A percentile compares a stretch with the other conserved stretches of the same genome.
Conservation (phyloP, 2,113 vertebrate genomes). For the Malurus elegans region DNA sequence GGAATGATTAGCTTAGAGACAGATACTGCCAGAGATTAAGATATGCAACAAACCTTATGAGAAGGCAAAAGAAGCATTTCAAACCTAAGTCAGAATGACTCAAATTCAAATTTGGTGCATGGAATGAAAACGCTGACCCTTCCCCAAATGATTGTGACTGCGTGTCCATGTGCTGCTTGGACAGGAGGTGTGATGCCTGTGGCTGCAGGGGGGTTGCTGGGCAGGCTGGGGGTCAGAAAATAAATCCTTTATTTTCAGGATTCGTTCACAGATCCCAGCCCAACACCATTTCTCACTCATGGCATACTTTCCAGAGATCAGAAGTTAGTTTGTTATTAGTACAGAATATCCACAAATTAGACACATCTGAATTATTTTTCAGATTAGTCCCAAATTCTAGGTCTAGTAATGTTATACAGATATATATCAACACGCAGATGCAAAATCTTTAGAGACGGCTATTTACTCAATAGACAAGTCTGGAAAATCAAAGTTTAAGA, state of each 20-base stretch:
- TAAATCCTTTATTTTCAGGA: neutral
- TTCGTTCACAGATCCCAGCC: neutral
- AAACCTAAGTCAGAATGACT: neutral
- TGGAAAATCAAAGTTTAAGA: neutral
- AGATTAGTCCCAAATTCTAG: neutral
- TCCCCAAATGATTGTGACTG: neutral
- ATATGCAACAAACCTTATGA: neutral
- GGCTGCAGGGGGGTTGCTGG: neutral
- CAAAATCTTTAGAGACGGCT: neutral
- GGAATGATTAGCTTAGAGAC: slow-evolving; percentile 8
- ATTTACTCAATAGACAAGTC: neutral
- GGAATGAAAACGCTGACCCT: neutral
- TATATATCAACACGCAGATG: neutral
- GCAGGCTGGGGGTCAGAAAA: accelerated
- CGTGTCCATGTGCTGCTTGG: accelerated
- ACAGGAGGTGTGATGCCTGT: no score
- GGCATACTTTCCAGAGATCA: neutral
- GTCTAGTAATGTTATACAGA: neutral
- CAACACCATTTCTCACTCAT: neutral
- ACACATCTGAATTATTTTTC: neutral
- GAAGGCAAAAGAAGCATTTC: neutral
- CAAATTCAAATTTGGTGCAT: neutral
- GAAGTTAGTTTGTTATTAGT: neutral
- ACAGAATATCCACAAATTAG: neutral
- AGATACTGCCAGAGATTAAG: neutral